These are phyloP conservation scores for Tortricodes alternella DNA, from an alignment of 2,888 invertebrate genomes.

Conservation along the genomic window DNA sequence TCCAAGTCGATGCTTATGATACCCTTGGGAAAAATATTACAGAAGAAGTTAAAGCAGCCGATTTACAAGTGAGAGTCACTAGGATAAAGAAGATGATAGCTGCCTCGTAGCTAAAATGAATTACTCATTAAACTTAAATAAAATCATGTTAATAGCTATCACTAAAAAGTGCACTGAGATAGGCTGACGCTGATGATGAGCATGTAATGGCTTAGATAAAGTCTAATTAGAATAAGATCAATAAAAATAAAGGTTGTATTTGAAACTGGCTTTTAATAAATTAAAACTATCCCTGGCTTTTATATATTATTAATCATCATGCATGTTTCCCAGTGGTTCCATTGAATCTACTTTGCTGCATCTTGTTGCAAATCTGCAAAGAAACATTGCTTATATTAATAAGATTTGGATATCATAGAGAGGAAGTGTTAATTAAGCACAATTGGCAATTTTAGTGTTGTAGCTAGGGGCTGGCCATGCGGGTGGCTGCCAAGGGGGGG, in stretches of 20 bases:
- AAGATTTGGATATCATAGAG: background rate
- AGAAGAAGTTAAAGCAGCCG: constrained; percentile 78
- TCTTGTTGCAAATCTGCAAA: constrained; percentile 55
- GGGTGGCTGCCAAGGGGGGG: too few species aligned
- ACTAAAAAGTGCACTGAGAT: too few species aligned
- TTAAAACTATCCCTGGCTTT: constrained; percentile 50
- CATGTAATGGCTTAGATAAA: too few species aligned
- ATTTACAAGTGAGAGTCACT: constrained; percentile 70
- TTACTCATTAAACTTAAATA: too few species aligned
- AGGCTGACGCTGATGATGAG: too few species aligned
- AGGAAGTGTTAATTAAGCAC: constrained; percentile 9
- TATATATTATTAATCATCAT: constrained; percentile 50
- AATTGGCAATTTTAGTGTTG: background rate
- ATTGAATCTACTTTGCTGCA: constrained; percentile 48
- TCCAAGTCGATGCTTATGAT: constrained; percentile 82
- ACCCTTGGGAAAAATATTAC: constrained; percentile 84
- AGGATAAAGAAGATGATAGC: constrained; percentile 52
- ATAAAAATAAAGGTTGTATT: constrained; percentile 13
- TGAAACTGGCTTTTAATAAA: constrained; percentile 38
- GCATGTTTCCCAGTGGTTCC: constrained; percentile 49
- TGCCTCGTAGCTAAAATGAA: background rate
- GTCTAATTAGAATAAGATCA: background rate
- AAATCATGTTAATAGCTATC: too few species aligned
- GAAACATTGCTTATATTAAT: background rate
- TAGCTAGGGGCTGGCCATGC: too few species aligned